These are phyloP conservation scores for Tenebrio molitor DNA, from an alignment of 1,140 invertebrate species.

Conservation along the genomic window DNA sequence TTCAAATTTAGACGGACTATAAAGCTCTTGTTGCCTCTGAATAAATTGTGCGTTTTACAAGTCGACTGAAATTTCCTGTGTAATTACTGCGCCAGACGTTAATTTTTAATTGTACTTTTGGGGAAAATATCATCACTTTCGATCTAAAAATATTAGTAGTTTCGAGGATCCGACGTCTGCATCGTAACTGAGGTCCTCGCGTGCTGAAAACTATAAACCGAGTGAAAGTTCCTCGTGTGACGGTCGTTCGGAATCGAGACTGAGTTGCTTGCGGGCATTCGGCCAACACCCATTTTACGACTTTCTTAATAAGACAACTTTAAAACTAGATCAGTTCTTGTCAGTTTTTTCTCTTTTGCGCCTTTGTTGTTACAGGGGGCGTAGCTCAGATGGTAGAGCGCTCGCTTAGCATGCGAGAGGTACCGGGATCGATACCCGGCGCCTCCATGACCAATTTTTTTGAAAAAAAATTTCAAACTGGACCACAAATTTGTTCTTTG, in stretches of 20 bases:
- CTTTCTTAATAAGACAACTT: constrained; percentile 10
- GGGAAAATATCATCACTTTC: not conserved
- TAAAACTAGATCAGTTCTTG: constrained; percentile 20
- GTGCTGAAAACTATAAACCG: constrained; percentile 8
- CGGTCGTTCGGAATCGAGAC: not conserved
- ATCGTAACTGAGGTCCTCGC: not conserved
- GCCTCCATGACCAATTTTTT: constrained; percentile 49
- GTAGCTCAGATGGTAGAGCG: constrained; percentile 61
- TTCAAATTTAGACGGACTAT: too few species aligned
- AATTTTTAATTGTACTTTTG: not conserved
- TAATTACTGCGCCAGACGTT: constrained; percentile 2
- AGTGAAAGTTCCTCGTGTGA: constrained; percentile 24
- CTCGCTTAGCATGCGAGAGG: constrained; percentile 61
- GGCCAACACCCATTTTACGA: constrained; percentile 29
- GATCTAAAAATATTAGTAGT: constrained; percentile 13
- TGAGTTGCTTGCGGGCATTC: constrained; percentile 22
- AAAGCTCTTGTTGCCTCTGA: too few species aligned
- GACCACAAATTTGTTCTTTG: not conserved
- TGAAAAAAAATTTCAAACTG: constrained; percentile 2
- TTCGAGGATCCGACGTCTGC: not conserved
- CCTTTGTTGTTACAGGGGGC: constrained; percentile 46
- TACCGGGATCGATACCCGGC: constrained; percentile 61
- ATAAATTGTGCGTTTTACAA: not conserved
- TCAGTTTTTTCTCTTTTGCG: not conserved
- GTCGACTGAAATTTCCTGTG: not conserved